Base-by-base conservation (phyloP, 37 sponge, comb jelly and placozoan genomes). In the Dysidea cf. avara region DNA sequence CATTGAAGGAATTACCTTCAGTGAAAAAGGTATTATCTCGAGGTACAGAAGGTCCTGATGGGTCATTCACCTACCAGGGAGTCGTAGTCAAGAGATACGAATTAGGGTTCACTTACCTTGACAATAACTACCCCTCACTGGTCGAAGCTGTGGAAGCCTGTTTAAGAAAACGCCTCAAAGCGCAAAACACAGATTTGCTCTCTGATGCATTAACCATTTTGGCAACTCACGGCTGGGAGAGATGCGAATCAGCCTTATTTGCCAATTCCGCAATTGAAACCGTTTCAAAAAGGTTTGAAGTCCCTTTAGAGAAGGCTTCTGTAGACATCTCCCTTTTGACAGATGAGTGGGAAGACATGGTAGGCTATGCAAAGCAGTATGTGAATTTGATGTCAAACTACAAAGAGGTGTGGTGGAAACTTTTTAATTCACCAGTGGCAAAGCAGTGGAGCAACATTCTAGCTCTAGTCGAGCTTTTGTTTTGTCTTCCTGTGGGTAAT, bases 301-400 rank as follows among this genome's bases (percentile, higher is more conserved):
- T n/a, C n/a, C n/a, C n/a, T n/a, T n/a, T 80, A 49, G 54, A 71
- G 64, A 69, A 48, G 24, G 71, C 81, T 32, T 31, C 35, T 31
- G 56, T 69, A 6, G 64, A 70, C 31, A 0, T 57, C 32, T 26
- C 55, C 21, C 63, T 62, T 20, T 31, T 70, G 14, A 7, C 55
- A 53, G 71, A 69, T 30, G 81, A 69, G 52, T 80, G 71, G 81
- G 71, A 46, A 39, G 71, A 80, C 34, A 61, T 71, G 81, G 71
- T 69, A 14, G 63, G 20, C 3, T 71, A 80, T 69, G 72, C 63
- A 2, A 69, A 71, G 69, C 71, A 46, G 35, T 80, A 80, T 71
- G 51, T 71, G 32, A 43, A 69, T 31, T 53, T 69, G 17, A 62
- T 58, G 37, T 62, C 33, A 62, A 52, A 64, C 69, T 69, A 61